phyloP scores from a whole-genome alignment of 2,888 invertebrate genomes.

The Acrobasis repandana region DNA sequence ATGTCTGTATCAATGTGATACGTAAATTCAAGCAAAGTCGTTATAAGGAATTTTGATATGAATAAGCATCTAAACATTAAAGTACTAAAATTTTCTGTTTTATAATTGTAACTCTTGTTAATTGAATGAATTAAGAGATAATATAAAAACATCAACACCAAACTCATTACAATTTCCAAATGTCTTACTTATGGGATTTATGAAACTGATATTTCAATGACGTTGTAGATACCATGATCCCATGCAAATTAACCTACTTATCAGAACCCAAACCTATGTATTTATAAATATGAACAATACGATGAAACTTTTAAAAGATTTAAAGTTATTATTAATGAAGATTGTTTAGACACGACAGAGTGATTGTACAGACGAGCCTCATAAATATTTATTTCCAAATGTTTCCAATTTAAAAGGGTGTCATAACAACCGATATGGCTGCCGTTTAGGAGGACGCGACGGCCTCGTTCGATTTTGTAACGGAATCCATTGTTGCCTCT shows the following conservation, averaged over 20 bases:
- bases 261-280: neutral
- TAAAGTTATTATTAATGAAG: conserved; percentile 8
- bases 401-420: conserved; percentile 23
- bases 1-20: no score
- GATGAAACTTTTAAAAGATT: neutral
- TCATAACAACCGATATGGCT: conserved; percentile 19
- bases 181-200: no score
- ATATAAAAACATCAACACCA: no score
- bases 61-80: no score
- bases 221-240: no score
- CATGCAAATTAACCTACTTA: neutral
- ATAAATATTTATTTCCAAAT: conserved; percentile 21
- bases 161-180: no score
- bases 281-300: neutral
- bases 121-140: no score
- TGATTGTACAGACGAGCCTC: conserved; percentile 10
- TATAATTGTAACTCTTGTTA: no score
- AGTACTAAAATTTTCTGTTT: no score
- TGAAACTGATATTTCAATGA: no score
- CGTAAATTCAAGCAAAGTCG: no score
- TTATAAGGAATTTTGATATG: no score
- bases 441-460: conserved; percentile 18
- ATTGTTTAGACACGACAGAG: conserved; percentile 14
- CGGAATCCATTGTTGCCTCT: conserved; percentile 15
- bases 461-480: conserved; percentile 21